Evolutionary conservation across 1,140 invertebrate genomes (phyloP).

Genomic region (Nixonia krombeini): DNA sequence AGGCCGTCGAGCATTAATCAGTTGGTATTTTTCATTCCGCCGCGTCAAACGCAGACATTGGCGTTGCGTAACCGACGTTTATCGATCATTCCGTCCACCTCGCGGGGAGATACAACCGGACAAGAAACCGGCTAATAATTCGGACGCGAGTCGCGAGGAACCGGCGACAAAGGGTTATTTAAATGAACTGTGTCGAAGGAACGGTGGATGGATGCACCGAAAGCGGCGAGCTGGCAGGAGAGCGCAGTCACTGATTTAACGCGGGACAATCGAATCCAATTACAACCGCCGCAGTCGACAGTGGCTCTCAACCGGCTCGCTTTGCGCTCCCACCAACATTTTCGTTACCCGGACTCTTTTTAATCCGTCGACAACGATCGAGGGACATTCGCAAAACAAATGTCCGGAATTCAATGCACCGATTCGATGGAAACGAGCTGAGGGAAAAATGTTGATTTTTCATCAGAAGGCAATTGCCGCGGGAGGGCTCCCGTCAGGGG

Average conservation of each 20-base stretch:
- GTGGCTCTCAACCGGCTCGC: slow-evolving; percentile 41
- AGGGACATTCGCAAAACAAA: too few species aligned
- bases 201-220: slow-evolving; percentile 58
- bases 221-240: slow-evolving; percentile 53
- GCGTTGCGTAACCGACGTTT: slow-evolving; percentile 46
- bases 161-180: slow-evolving; percentile 52
- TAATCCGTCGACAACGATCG: too few species aligned
- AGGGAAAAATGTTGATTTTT: neutral
- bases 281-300: slow-evolving; percentile 63
- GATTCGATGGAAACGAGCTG: too few species aligned
- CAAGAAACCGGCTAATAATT: slow-evolving; percentile 19
- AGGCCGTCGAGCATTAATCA: too few species aligned
- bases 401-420: too few species aligned
- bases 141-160: slow-evolving; percentile 21
- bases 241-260: slow-evolving; percentile 71
- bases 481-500: too few species aligned
- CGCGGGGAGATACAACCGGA: slow-evolving; percentile 22
- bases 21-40: slow-evolving; percentile 32
- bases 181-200: slow-evolving; percentile 60
- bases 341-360: too few species aligned
- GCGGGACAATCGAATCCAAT: slow-evolving; percentile 72
- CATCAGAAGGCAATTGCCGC: too few species aligned
- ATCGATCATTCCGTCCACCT: slow-evolving; percentile 41
- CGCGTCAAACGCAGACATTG: slow-evolving; percentile 43
- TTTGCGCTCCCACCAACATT: slow-evolving; percentile 21